Base-by-base conservation (phyloP, 1,140 invertebrate species). In the Zaprionus ornatus region DNA sequence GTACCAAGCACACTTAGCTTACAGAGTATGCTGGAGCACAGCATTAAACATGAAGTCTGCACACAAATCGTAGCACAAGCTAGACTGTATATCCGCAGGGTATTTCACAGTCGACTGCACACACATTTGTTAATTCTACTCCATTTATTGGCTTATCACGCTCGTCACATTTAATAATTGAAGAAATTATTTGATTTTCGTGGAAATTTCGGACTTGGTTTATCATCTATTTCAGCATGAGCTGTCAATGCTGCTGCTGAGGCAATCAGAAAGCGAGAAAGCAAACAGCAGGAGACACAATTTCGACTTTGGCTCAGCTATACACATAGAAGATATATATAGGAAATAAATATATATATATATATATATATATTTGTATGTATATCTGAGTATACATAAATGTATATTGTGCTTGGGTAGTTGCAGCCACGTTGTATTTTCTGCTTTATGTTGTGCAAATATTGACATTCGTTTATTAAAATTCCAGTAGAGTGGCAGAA, bases 401-500 rank as follows among this genome's bases (percentile, higher is more conserved):
- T 67, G 42, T 48, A 67, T 23, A 29, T 67, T 29, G 15, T 56
- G 35, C 50, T 56, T 55, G 56, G 69, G 60, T 70, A 70, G 59
- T 75, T 75, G 74, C 69, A 76, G 68, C 69, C 32, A 45, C 69
- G 78, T 87, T 88, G 82, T 88, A 90, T 90, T 88, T 90, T 90
- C 83, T 90, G 88, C 82, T 87, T 90, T 90, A 91, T 90, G 86
- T 87, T 90, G 82, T 68, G 78, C 87, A 85, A 90, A 90, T 90
- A 90, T 90, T 90, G 87, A 90, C 86, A 87, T 90, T 90, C 86
- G 86, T 90, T 90, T 90, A 90, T 90, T 90, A 90, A 90, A 90
- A 90, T 90, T 90, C 82, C 86, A 82, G 66, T 70, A 79, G 79
- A 82, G 82, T 66, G 40, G 40, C 35, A 37, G 29, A 37, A 37